phyloP scores from a whole-genome alignment of 2,113 vertebrate genomes.

The Romanogobio albipinnatus region DNA sequence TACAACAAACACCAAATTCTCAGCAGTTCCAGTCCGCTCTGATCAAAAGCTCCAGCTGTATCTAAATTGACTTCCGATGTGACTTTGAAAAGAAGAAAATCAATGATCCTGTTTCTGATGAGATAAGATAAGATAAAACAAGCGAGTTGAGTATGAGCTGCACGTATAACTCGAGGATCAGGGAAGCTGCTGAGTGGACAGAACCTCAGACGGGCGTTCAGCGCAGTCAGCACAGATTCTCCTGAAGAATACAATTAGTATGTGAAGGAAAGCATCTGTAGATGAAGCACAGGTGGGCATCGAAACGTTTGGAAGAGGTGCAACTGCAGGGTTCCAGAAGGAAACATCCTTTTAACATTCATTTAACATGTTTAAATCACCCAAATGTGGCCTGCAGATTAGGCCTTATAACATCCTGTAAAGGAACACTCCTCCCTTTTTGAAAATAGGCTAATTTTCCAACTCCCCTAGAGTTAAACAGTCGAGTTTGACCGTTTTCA shows the following conservation, averaged over 20 bases:
- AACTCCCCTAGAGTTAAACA: too few species aligned
- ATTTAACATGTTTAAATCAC: neutral
- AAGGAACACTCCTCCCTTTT: too few species aligned
- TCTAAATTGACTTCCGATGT: neutral
- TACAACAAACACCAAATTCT: slow-evolving; percentile 45
- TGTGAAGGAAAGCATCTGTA: neutral
- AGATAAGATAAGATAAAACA: neutral
- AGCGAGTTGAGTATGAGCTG: neutral
- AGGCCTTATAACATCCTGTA: neutral
- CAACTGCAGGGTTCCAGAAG: neutral
- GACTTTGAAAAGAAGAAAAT: slow-evolving; percentile 30
- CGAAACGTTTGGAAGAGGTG: neutral
- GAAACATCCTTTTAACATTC: neutral
- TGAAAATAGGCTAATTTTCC: too few species aligned
- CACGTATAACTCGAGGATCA: neutral
- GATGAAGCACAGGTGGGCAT: slow-evolving; percentile 2
- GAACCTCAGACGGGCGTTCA: slow-evolving; percentile 1
- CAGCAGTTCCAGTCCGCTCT: slow-evolving; percentile 7
- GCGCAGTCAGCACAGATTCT: neutral
- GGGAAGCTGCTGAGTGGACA: neutral
- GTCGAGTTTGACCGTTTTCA: too few species aligned
- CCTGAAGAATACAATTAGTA: neutral
- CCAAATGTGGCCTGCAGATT: neutral
- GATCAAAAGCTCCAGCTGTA: neutral
- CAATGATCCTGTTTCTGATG: neutral